Base-by-base conservation (phyloP, 2,888 invertebrate genomes). In the Dryococelus australis region DNA sequence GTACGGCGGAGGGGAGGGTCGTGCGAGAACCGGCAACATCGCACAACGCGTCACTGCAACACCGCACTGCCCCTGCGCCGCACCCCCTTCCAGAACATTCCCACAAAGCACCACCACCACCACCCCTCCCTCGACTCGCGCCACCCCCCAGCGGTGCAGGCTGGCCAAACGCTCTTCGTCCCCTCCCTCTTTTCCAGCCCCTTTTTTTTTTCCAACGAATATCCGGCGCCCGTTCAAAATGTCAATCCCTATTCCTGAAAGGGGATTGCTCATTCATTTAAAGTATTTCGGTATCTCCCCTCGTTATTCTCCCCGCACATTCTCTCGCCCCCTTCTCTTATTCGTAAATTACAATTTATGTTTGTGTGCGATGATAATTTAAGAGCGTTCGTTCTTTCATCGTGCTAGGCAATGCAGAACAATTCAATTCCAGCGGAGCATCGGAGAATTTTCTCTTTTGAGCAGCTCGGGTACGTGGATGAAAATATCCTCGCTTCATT, bases 61-160 rank as follows among this genome's bases (percentile, higher is more conserved):
- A 28, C 83, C 43, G 28, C 83, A 83, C 83, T 83, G 83, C 83
- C 83, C 43, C 16, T 26, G 43, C 83, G 6, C 83, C 83, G 43
- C 83, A 27, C 83, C 83, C 35, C 83, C 83, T 43, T 43, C 83
- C 83, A 1, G 28, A 27, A 2, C 9, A 79, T 26, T 79, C 79
- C 79, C 79, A 26, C 79, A 26, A 47, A 47, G 47, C 47, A 13
- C n/a, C 8, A 8, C 2, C 65, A 8, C 65, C 65, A 0, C 65
- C 65, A 12, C 51, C 51, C 51, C 20, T 65, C 24, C 24, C 65
- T 0, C 65, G 8, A n/a, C 10, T 65, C 35, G 35, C 35, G 35
- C n/a, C 65, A 47, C 47, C 10, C 10, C 47, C 47, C 8, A 47
- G 16, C 47, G 47, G 8, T 24, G 65, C 20, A n/a, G 65, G 65